phyloP scores from a whole-genome alignment of 2,113 vertebrate genomes.

The Phasianus colchicus region DNA sequence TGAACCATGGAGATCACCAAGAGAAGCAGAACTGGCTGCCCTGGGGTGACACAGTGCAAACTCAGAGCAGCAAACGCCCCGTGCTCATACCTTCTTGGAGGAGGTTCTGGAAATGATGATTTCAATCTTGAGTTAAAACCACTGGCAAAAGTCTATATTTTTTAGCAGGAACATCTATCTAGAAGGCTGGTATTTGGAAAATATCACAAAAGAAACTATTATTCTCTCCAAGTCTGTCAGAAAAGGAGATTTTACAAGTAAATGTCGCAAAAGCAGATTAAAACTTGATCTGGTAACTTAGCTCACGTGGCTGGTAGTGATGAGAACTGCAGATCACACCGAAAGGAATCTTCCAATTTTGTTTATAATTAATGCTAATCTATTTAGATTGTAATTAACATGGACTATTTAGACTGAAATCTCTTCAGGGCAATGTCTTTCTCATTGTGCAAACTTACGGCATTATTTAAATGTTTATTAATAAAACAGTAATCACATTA shows the following conservation, averaged over 20 bases:
- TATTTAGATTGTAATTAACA: slow-evolving; percentile 31
- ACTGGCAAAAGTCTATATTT: not conserved
- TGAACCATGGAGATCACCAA: not conserved
- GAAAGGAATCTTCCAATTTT: not conserved
- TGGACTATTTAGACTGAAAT: not conserved
- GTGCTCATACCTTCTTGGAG: not conserved
- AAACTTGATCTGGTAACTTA: not conserved
- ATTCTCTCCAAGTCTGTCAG: not conserved
- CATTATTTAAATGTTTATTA: slow-evolving; percentile 20
- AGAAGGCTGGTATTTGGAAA: not conserved
- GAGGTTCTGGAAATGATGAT: not conserved
- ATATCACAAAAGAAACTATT: not conserved
- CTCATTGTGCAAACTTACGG: not conserved
- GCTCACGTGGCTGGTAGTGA: not conserved
- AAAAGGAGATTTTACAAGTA: not conserved
- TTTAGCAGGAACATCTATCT: not conserved
- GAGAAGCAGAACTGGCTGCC: not conserved
- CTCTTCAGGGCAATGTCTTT: not conserved
- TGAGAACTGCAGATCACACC: not conserved
- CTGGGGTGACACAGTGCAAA: not conserved
- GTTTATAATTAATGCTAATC: slow-evolving; percentile 8
- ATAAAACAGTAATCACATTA: slow-evolving; percentile 2
- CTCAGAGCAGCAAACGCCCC: rapidly evolving
- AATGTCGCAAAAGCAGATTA: not conserved
- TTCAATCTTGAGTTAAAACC: not conserved